Evolutionary conservation across 2,888 invertebrate genomes (phyloP).

Genomic region (Nasonovia ribisnigri): DNA sequence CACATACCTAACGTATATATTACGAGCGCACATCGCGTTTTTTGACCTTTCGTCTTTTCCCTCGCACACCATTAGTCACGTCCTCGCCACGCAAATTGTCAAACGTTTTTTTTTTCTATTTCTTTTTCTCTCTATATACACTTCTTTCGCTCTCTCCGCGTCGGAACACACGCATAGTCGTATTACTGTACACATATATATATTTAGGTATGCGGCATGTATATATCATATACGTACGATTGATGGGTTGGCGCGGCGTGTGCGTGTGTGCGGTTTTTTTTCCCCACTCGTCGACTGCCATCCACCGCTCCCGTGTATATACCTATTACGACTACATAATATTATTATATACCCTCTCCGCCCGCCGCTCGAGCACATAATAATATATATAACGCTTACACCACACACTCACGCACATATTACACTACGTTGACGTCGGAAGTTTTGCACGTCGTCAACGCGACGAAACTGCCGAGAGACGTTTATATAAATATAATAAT

Average conservation of each 20-base stretch:
- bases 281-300: background rate
- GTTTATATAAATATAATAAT: constrained; percentile 14
- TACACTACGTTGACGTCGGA: constrained; percentile 40
- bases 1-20: background rate
- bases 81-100: constrained; percentile 26
- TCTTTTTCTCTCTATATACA: background rate
- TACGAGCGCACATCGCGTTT: background rate
- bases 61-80: constrained; percentile 15
- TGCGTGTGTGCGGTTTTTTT: background rate
- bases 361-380: background rate
- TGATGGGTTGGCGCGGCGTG: background rate
- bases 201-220: background rate
- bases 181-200: background rate
- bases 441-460: constrained; percentile 64
- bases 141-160: background rate
- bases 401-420: background rate
- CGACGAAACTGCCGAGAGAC: constrained; percentile 49
- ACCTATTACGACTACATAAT: background rate
- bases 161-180: constrained; percentile 3
- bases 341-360: background rate
- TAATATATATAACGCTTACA: background rate
- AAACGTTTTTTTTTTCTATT: background rate
- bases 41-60: constrained; percentile 32
- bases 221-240: background rate
- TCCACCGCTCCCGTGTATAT: background rate